phyloP scores from a whole-genome alignment of 2,888 invertebrate species.

The Drosophila affinis region DNA sequence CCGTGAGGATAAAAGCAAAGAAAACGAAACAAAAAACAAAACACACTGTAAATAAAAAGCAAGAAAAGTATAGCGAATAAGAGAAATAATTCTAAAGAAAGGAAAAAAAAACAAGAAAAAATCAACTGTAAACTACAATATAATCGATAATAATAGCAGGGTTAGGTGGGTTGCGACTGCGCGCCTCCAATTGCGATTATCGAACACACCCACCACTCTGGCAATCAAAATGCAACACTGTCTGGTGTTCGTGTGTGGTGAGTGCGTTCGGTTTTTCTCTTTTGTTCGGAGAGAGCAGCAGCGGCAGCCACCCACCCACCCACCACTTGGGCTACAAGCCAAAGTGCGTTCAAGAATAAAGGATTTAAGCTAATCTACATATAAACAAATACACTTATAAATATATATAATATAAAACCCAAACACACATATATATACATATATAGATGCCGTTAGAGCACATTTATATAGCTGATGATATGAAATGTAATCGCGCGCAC shows the following conservation, averaged over 20 bases:
- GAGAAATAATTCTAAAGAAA: background rate
- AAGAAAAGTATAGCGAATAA: background rate
- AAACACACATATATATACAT: constrained; percentile 16
- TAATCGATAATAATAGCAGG: background rate
- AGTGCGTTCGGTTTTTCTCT: constrained; percentile 21
- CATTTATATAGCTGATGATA: constrained; percentile 19
- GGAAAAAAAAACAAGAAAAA: background rate
- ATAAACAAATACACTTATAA: constrained; percentile 37
- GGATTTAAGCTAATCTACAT: constrained; percentile 30
- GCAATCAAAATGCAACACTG: background rate
- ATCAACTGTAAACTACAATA: background rate
- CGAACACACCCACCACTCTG: constrained; percentile 21
- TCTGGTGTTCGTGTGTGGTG: constrained; percentile 14
- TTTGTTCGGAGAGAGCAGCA: constrained; percentile 12
- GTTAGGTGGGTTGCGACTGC: background rate
- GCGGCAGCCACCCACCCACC: background rate
- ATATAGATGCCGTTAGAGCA: constrained; percentile 47
- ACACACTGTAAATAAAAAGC: constrained; percentile 5
- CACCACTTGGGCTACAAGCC: constrained; percentile 68
- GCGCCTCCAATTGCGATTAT: background rate
- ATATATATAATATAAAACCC: constrained; percentile 29
- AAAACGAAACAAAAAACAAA: constrained; percentile 13
- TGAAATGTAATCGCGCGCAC: constrained; percentile 44
- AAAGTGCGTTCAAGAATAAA: constrained; percentile 60
- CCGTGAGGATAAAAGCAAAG: constrained; percentile 4